A percentile compares a stretch with the other conserved stretches of the same genome.
These are phyloP conservation scores for Buathra laborator DNA, from an alignment of 2,888 invertebrate species.

Conservation along the genomic window DNA sequence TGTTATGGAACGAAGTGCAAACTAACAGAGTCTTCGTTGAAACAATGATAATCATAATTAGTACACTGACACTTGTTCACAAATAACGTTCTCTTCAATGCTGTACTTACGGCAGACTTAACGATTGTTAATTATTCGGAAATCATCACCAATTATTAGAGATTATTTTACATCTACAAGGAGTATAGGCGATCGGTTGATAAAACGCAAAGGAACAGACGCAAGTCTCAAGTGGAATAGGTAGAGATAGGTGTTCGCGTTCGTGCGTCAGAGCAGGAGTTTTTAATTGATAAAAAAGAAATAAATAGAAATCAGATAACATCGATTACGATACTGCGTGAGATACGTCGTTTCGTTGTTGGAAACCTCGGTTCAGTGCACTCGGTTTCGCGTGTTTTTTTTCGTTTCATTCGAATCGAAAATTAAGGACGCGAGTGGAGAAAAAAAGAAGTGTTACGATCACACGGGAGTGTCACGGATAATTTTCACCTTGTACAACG, in stretches of 20 bases:
- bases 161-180: neutral
- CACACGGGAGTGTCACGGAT: neutral
- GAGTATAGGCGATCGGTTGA: neutral
- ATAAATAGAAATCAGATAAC: neutral
- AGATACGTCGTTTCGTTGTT: neutral
- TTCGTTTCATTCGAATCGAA: neutral
- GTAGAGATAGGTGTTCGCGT: conserved; percentile 6
- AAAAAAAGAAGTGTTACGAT: neutral
- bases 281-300: conserved; percentile 36
- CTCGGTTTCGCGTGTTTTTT: neutral
- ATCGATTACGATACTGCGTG: neutral
- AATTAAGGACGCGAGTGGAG: neutral
- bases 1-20: neutral
- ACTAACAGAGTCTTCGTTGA: neutral
- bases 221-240: conserved; percentile 8
- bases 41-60: conserved; percentile 34
- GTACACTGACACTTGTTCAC: conserved; percentile 9
- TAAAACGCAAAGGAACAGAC: conserved; percentile 4
- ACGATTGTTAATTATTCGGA: conserved; percentile 45
- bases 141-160: conserved; percentile 29
- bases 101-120: conserved; percentile 24
- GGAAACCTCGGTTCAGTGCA: conserved; percentile 7
- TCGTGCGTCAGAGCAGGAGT: conserved; percentile 4
- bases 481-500: neutral
- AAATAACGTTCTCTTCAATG: conserved; percentile 13